Base-by-base conservation (phyloP, 37 sponge, comb jelly and placozoan species). In the Chondrilla cf. caribensis region DNA sequence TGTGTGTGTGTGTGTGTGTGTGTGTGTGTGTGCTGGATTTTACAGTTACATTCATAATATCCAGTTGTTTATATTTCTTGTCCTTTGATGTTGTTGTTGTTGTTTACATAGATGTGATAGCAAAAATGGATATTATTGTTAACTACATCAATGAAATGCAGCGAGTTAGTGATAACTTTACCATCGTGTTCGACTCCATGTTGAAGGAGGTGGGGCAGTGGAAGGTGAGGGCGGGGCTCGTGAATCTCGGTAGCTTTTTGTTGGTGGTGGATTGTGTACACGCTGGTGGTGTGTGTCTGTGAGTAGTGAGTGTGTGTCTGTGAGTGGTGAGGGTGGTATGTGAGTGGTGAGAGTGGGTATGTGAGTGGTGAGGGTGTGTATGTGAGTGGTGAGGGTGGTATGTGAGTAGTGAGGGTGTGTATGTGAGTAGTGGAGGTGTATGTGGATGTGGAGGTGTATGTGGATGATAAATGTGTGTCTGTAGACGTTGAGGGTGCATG, bases 61-160 rank as follows among this genome's bases (percentile, higher is more conserved):
- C 21, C 14, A 67, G n/a, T 67, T 67, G 18, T 15, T 22, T 67
- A 26, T 22, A 67, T 17, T 67, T 17, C 15, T 67, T 22, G 15
- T 15, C 71, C 14, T 67, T n/a, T n/a, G n/a, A n/a, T n/a, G n/a
- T n/a, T n/a, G n/a, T n/a, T 17, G 57, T 55, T 19, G 17, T 55
- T 55, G 57, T 55, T 11, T 55, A 21, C 77, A 21, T 72, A 89
- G 92, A 95, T 42, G 91, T 87, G 8, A 80, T 95, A 38, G 78
- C 79, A 35, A 70, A 29, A 9, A 88, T 91, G 84, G 75, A 60
- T 9, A 1, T 36, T 17, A 89, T 89, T 21, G 89, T 89, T 3
- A 65, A 86, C 58, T 88, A 88, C 66, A 95, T 95, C 66, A 91
- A 95, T 70, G 95, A 95, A 67, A 84, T 89, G 60, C 92, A 95